These are phyloP conservation scores for Pseudomyrmex flavicornis DNA, from an alignment of 1,140 invertebrate species.

Conservation along the genomic window DNA sequence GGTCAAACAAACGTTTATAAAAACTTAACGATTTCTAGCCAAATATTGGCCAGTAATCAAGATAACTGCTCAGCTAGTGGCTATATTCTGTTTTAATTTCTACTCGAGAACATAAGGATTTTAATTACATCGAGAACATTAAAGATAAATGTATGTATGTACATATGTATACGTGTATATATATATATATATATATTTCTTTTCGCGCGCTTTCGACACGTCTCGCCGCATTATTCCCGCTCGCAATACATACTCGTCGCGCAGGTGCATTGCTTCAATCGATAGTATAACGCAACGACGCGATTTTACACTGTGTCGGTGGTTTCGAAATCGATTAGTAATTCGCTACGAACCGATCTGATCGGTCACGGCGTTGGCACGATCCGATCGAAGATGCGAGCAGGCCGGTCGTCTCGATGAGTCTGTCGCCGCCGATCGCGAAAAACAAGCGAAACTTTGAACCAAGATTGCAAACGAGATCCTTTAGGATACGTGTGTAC, in stretches of 20 bases:
- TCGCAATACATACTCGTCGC: neutral
- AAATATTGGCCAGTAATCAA: too few relatives aligned
- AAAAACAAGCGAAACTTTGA: neutral
- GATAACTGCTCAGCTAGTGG: too few relatives aligned
- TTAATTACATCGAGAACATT: too few relatives aligned
- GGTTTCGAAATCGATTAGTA: constrained; percentile 31
- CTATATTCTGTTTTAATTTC: neutral
- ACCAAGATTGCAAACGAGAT: neutral
- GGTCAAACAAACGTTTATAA: too few relatives aligned
- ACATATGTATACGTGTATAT: too few relatives aligned
- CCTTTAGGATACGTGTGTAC: neutral
- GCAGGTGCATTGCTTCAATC: neutral
- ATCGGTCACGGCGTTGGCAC: constrained; percentile 4
- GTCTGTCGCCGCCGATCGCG: neutral
- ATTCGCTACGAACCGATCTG: constrained; percentile 34
- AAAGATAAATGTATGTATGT: too few relatives aligned
- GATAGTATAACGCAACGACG: neutral
- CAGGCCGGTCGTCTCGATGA: neutral
- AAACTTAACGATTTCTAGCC: too few relatives aligned
- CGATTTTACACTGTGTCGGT: neutral
- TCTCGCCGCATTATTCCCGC: constrained; percentile 36
- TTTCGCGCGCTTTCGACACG: constrained; percentile 11
- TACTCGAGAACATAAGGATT: neutral
- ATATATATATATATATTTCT: constrained; percentile 6
- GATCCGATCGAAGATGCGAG: neutral